phyloP scores from a whole-genome alignment of 2,888 invertebrate species.

The Aelia acuminata region DNA sequence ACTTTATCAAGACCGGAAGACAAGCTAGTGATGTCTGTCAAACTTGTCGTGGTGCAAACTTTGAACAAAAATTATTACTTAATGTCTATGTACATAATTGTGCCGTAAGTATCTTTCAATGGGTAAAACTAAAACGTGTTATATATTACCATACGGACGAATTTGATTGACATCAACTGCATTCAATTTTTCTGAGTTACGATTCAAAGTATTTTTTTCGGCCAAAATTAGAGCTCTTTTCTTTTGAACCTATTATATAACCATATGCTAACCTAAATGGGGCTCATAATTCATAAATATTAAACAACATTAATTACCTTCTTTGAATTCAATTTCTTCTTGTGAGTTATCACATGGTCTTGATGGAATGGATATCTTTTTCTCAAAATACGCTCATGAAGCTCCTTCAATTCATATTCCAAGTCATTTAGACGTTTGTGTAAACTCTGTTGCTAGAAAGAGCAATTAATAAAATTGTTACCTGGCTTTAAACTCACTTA shows the following conservation, averaged over 20 bases:
- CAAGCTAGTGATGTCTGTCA: slow-evolving; percentile 29
- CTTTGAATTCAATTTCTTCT: neutral
- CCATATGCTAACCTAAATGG: neutral
- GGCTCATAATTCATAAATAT: neutral
- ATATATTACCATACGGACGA: neutral
- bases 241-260: slow-evolving; percentile 27
- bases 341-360: neutral
- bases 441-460: slow-evolving; percentile 37
- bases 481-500: neutral
- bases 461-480: neutral
- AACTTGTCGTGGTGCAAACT: neutral
- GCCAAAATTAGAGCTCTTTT: neutral
- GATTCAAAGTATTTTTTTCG: neutral
- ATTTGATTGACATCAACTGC: neutral
- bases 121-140: neutral
- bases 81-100: neutral
- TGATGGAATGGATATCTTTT: neutral
- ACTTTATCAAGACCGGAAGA: slow-evolving; percentile 26
- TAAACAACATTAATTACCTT: neutral
- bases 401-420: slow-evolving; percentile 52
- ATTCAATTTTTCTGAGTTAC: neutral
- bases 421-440: slow-evolving; percentile 49
- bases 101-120: neutral
- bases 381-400: slow-evolving; percentile 30
- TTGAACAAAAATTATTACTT: neutral